These are phyloP conservation scores for Styela clava DNA, from an alignment of 23 tunicate genomes.

Conservation along the genomic window DNA sequence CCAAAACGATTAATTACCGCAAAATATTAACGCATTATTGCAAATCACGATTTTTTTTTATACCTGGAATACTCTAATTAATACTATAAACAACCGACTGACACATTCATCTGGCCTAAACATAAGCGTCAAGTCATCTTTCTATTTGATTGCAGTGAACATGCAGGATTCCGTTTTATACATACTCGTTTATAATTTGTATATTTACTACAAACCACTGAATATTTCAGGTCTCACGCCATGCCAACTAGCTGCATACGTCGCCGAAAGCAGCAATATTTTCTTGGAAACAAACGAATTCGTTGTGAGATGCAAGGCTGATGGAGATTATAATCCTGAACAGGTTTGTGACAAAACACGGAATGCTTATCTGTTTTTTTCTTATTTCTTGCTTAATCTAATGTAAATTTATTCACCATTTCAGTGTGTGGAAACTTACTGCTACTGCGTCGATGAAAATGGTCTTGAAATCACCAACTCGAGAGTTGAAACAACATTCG, in stretches of 20 bases:
- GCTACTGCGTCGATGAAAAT: conserved; percentile 68
- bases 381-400: no score
- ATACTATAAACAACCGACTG: no score
- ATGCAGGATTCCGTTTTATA: no score
- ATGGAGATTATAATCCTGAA: conserved; percentile 50
- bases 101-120: no score
- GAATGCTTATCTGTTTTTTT: background rate
- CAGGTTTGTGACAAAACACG: conserved; percentile 49
- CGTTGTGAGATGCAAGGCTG: conserved; percentile 59
- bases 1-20: no score
- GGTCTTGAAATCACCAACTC: conserved; percentile 62
- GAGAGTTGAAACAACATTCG: conserved; percentile 32
- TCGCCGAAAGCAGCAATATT: conserved; percentile 67
- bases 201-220: no score
- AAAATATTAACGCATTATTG: no score
- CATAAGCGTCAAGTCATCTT: no score
- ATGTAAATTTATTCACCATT: background rate
- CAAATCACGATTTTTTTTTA: no score
- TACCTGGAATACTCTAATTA: no score
- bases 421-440: conserved; percentile 33
- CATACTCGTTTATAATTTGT: no score
- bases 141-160: no score
- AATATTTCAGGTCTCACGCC: conserved; percentile 56
- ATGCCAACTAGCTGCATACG: conserved; percentile 67
- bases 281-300: conserved; percentile 42